Evolutionary conservation across 1,140 invertebrate genomes (phyloP).

Genomic region (Drosophila kikkawai): DNA sequence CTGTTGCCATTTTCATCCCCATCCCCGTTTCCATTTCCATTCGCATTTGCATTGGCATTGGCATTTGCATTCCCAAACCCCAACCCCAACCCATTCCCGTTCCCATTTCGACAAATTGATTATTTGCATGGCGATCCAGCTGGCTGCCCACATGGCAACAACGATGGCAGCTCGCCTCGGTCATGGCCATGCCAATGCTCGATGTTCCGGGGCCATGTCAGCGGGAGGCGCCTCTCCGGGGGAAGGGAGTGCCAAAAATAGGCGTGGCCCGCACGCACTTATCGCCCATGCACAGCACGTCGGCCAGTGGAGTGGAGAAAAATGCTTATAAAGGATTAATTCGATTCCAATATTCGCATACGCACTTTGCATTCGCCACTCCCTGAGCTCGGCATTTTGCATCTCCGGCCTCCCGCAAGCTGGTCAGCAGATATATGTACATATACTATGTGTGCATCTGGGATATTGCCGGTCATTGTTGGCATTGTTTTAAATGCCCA

Average conservation of each 20-base stretch:
- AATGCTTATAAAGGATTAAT: constrained; percentile 83
- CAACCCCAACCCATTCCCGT: constrained; percentile 12
- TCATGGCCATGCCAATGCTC: constrained; percentile 67
- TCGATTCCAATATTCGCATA: constrained; percentile 77
- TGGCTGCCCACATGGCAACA: constrained; percentile 34
- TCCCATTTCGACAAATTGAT: constrained; percentile 50
- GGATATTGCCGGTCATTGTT: constrained; percentile 52
- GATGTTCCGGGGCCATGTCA: constrained; percentile 25
- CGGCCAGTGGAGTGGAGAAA: constrained; percentile 70
- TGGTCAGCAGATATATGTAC: constrained; percentile 38
- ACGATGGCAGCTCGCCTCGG: constrained; percentile 53
- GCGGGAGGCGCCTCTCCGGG: neutral
- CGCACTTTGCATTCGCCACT: constrained; percentile 19
- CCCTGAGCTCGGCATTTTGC: constrained; percentile 14
- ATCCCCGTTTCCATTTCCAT: constrained; percentile 9
- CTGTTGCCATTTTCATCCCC: constrained; percentile 59
- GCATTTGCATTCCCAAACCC: constrained; percentile 16
- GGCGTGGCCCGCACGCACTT: constrained; percentile 74
- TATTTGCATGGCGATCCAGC: constrained; percentile 35
- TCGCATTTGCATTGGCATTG: constrained; percentile 15
- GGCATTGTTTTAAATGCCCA: constrained; percentile 56
- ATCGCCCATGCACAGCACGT: constrained; percentile 76
- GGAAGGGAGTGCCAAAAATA: constrained; percentile 20
- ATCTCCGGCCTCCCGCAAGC: constrained; percentile 25
- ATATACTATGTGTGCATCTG: constrained; percentile 1